Evolutionary conservation across 1,140 invertebrate genomes (phyloP), one percentile per base, ranked within the genome.

Genomic region (Triops longicaudatus): DNA sequence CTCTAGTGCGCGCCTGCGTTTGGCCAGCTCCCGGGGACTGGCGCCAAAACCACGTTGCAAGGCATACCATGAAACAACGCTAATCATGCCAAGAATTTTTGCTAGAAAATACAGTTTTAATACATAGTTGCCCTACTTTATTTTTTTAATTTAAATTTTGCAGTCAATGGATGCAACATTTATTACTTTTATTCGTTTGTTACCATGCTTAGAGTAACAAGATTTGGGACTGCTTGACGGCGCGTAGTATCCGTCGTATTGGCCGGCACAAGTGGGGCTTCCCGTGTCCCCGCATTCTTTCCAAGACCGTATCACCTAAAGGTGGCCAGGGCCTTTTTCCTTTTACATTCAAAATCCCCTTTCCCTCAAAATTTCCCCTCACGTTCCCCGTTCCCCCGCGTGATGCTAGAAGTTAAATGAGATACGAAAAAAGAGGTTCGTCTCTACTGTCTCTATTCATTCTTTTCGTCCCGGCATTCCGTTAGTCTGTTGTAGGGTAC

Each of bases 291-390:
- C 50, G 50, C 50, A 14, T 9, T 63, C 50, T 63, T 63, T 63
- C 50, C 31, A 4, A 37, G 2, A 4, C 31, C 31, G 31, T 37
- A 63, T 63, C 50, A 17, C 50, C 14, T 63, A 4, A n/a, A 1
- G 14, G 10, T 63, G 50, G 50, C 50, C 50, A 22, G 50, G 22
- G 50, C 50, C 50, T 22, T 63, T 63, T 22, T 22, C 50, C 17
- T 63, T 17, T 5, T 63, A 22, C 17, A 63, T n/a, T 63, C 50
- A 63, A 63, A 63, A 63, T 63, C 50, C 50, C 50, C 50, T 63
- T 63, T 63, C 50, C 50, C 50, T 63, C 14, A 63, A 17, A 63
- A 63, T 63, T 63, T 63, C 50, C 50, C 50, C 50, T 63, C 50
- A 63, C 50, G 50, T 63, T 63, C 50, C 50, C 50, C 50, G 50